A percentile compares a stretch with the other conserved stretches of the same genome.
Conservation (phyloP, 2,888 invertebrate genomes). For the Cheilosia pagana region DNA sequence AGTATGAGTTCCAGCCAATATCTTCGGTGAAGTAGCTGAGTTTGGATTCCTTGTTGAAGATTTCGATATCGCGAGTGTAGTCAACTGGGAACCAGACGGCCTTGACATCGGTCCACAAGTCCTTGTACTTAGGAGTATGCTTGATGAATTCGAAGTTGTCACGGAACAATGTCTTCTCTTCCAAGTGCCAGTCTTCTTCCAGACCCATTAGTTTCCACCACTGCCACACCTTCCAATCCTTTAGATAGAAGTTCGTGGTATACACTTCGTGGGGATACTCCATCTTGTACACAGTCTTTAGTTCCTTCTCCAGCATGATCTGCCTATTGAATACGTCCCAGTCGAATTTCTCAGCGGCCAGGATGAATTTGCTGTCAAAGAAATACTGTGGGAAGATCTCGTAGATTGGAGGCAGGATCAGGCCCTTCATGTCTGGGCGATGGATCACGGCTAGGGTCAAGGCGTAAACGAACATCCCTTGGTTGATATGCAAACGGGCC, state of each 20-base stretch:
- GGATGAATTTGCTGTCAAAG: slow-evolving; percentile 88
- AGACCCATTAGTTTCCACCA: slow-evolving; percentile 81
- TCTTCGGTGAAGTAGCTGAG: slow-evolving; percentile 90
- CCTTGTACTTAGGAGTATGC: slow-evolving; percentile 77
- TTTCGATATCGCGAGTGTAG: slow-evolving; percentile 84
- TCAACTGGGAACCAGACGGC: slow-evolving; percentile 84
- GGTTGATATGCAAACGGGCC: slow-evolving; percentile 88
- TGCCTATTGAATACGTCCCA: slow-evolving; percentile 83
- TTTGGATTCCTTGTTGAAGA: slow-evolving; percentile 85
- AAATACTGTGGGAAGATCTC: slow-evolving; percentile 90
- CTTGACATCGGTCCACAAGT: slow-evolving; percentile 78
- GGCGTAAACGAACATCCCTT: slow-evolving; percentile 88
- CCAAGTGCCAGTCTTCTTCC: slow-evolving; percentile 78
- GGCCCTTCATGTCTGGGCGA: slow-evolving; percentile 86
- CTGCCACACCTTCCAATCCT: slow-evolving; percentile 81
- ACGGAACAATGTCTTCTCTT: slow-evolving; percentile 78
- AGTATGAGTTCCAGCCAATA: slow-evolving; percentile 87
- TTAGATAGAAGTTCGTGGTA: slow-evolving; percentile 35
- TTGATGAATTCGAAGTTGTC: slow-evolving; percentile 78
- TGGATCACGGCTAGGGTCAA: slow-evolving; percentile 86
- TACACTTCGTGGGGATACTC: slow-evolving; percentile 71
- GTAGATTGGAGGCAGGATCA: slow-evolving; percentile 88
- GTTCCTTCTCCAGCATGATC: slow-evolving; percentile 82
- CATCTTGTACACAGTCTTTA: slow-evolving; percentile 78
- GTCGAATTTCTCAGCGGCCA: slow-evolving; percentile 86